Conservation (phyloP, 2,113 vertebrate genomes). For the Bubo blakistoni region DNA sequence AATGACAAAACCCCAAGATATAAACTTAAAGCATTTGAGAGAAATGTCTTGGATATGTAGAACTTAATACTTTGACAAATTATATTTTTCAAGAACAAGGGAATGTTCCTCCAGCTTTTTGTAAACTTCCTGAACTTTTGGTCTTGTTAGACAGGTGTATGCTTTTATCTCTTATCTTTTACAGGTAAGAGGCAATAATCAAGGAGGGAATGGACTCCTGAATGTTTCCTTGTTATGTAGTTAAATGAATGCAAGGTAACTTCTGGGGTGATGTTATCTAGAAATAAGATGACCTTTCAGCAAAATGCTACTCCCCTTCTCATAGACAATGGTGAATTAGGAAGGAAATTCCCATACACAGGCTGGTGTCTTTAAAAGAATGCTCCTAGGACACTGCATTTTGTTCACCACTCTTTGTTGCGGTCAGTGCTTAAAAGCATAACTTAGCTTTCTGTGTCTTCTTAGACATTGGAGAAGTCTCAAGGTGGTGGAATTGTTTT, state of each 20-base stretch:
- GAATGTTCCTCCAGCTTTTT: neutral
- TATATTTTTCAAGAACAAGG: neutral
- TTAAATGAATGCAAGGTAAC: neutral
- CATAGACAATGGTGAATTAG: neutral
- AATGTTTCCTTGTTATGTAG: neutral
- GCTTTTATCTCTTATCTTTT: neutral
- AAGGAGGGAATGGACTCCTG: neutral
- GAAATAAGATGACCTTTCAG: neutral
- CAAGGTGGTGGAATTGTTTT: neutral
- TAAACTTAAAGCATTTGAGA: neutral
- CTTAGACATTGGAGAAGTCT: neutral
- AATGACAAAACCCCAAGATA: neutral
- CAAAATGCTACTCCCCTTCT: neutral
- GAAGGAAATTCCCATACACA: neutral
- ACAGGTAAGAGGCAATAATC: neutral
- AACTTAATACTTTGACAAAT: neutral
- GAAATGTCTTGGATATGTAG: neutral
- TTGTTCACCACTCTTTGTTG: neutral
- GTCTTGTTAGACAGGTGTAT: neutral
- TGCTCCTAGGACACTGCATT: neutral
- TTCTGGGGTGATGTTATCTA: neutral
- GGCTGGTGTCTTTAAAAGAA: neutral
- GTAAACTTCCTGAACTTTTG: neutral
- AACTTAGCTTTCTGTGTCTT: neutral
- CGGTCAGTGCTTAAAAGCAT: neutral